Percentiles rank a stretch among this genome's conserved stretches.
Evolutionary conservation across 2,888 invertebrate genomes (phyloP).

Genomic region (Platerodrilus igneus): DNA sequence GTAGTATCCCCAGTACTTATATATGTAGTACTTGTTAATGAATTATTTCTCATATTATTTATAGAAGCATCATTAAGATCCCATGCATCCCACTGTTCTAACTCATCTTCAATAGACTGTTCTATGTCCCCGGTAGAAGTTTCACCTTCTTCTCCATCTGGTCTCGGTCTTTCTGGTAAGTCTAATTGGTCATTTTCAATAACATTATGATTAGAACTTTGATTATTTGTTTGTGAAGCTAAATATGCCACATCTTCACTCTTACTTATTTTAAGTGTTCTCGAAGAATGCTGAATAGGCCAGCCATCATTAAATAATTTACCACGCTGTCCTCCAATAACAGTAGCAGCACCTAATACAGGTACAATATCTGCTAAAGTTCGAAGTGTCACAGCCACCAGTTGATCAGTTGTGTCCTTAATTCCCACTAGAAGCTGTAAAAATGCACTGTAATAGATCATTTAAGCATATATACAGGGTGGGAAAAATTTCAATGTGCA

Average conservation of each 20-base stretch:
- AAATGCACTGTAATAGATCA: too few species aligned
- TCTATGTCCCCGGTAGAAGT: constrained; percentile 47
- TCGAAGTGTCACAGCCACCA: constrained; percentile 76
- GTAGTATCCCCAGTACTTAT: background rate
- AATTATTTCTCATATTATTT: too few species aligned
- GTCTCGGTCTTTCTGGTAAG: constrained; percentile 71
- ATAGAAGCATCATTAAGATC: constrained; percentile 53
- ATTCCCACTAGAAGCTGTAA: constrained; percentile 76
- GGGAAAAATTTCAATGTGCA: too few species aligned
- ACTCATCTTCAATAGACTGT: constrained; percentile 52
- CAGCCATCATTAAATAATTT: constrained; percentile 82
- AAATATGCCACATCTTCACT: constrained; percentile 10
- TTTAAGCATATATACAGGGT: too few species aligned
- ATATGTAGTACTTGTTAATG: background rate
- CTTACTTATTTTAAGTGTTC: constrained; percentile 21
- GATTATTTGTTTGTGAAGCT: background rate
- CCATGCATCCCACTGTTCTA: constrained; percentile 82
- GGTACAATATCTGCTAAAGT: constrained; percentile 82
- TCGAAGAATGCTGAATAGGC: constrained; percentile 51
- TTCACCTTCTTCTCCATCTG: constrained; percentile 77
- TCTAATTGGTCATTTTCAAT: constrained; percentile 46
- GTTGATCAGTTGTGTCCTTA: constrained; percentile 76
- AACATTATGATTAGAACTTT: constrained; percentile 16
- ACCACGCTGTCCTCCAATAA: constrained; percentile 77
- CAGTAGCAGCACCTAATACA: constrained; percentile 76